phyloP scores from a whole-genome alignment of 1,140 invertebrate species.

The Orussus abietinus region DNA sequence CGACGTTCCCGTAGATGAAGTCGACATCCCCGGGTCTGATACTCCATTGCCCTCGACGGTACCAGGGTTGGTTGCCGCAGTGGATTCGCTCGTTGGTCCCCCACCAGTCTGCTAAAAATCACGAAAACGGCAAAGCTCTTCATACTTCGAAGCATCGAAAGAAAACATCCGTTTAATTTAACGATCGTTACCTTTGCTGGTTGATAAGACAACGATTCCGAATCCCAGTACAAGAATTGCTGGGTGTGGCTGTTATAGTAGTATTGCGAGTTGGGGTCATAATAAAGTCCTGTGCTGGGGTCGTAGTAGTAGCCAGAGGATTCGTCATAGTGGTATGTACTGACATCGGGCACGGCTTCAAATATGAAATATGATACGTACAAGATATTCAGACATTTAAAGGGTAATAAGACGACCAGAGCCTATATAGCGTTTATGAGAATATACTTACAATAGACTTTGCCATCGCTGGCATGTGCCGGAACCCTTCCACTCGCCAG shows the following conservation, averaged over 20 bases:
- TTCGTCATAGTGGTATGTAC: slow-evolving; percentile 91
- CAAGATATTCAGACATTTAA: slow-evolving; percentile 22
- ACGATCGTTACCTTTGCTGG: slow-evolving; percentile 56
- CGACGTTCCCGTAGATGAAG: slow-evolving; percentile 4
- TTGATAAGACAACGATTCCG: slow-evolving; percentile 74
- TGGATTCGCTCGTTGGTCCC: too few species aligned
- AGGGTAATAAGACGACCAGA: too few species aligned
- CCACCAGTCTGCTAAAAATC: too few species aligned
- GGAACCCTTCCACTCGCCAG: slow-evolving; percentile 52
- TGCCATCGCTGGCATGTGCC: slow-evolving; percentile 61
- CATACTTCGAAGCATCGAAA: not conserved
- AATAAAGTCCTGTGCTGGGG: slow-evolving; percentile 87
- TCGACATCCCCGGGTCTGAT: not conserved
- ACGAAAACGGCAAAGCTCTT: too few species aligned
- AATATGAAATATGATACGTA: not conserved
- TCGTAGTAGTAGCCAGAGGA: slow-evolving; percentile 97
- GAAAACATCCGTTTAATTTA: not conserved
- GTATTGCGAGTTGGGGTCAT: slow-evolving; percentile 92
- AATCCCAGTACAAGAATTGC: slow-evolving; percentile 95
- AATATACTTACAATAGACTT: slow-evolving; percentile 60
- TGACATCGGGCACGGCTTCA: slow-evolving; percentile 85
- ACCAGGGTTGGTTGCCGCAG: too few species aligned
- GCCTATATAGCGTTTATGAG: too few species aligned
- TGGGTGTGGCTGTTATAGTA: slow-evolving; percentile 87
- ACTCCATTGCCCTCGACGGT: not conserved